Base-by-base conservation (phyloP, 2,797 vertebrate genomes). In the Decapterus maruadsi region DNA sequence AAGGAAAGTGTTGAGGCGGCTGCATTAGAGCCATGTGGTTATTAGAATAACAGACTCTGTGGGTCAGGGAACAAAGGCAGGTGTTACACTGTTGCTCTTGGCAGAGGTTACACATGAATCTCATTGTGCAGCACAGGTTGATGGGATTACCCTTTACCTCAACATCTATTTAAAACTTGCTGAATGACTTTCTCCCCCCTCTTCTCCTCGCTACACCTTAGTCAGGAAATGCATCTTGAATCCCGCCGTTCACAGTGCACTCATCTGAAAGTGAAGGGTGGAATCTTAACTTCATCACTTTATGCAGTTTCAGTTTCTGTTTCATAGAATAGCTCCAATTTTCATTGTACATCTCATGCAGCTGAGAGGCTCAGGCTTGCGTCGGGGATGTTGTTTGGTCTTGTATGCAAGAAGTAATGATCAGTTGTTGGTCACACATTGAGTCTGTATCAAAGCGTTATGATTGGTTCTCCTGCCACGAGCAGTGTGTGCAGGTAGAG, bases 361-460 rank as follows among this genome's bases (percentile, higher is more conserved):
- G 31, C 6, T 34, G 31, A 34, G 31, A 43, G 22, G 19, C 12
- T 51, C 13, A 16, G 12, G 9, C 16, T 34, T 48, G 7, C 14
- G 26, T 2, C 17, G 45, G 19, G 22, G 4, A 3, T 8, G 26
- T 8, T 8, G 43, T 22, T 31, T 14, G 5, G 43, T 48, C 13
- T 36, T 64, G 40, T 19, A 22, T 53, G 58, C 8, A 13, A 56
- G 26, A 29, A 53, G 0, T 1, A 68, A 45, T 53, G 77, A 87
- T 92, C 83, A 92, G 86, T 22, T 82, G 88, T 81, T 84, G 84
- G 82, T 90, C 81, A 90, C 84, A 78, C 74, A 84, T 81, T 84
- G 75, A 84, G 56, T 26, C 42, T 7, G 16, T 36, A 59, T 61
- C 29, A 71, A 78, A 89, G 85, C 70, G 8, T 77, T 80, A 67